A percentile compares a stretch with the other conserved stretches of the same genome.
These are phyloP conservation scores for Pantherophis alleghaniensis DNA, from an alignment of 2,797 vertebrate genomes.

Conservation along the genomic window DNA sequence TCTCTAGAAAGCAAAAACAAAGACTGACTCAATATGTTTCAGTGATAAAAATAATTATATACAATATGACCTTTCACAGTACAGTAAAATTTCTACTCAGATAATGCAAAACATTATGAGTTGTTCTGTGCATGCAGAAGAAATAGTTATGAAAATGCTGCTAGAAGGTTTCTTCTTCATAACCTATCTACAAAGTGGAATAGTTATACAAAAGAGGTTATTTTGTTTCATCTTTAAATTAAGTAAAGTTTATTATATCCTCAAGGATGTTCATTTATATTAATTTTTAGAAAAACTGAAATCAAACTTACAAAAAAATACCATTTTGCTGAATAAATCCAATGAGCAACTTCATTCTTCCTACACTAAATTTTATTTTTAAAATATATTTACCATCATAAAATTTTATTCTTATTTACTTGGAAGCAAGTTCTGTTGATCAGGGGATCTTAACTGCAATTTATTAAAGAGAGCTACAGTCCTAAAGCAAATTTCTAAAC, in stretches of 20 bases:
- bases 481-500: not conserved
- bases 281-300: not conserved
- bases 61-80: not conserved
- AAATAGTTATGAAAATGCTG: not conserved
- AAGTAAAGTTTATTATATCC: not conserved
- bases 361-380: not conserved
- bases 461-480: not conserved
- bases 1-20: slow-evolving; percentile 54
- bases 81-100: not conserved
- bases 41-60: slow-evolving; percentile 4
- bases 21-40: rapidly evolving
- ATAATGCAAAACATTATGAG: not conserved
- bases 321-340: not conserved
- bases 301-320: not conserved
- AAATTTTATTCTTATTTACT: not conserved
- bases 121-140: not conserved
- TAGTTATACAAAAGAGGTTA: not conserved
- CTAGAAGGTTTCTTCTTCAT: not conserved
- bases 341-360: not conserved
- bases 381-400: not conserved
- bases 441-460: not conserved
- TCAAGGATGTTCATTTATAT: not conserved
- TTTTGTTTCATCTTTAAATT: not conserved
- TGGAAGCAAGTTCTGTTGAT: not conserved
- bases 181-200: not conserved